Evolutionary conservation across 2,797 vertebrate species (phyloP).

Genomic region (Sternarchorhynchus goeldii): DNA sequence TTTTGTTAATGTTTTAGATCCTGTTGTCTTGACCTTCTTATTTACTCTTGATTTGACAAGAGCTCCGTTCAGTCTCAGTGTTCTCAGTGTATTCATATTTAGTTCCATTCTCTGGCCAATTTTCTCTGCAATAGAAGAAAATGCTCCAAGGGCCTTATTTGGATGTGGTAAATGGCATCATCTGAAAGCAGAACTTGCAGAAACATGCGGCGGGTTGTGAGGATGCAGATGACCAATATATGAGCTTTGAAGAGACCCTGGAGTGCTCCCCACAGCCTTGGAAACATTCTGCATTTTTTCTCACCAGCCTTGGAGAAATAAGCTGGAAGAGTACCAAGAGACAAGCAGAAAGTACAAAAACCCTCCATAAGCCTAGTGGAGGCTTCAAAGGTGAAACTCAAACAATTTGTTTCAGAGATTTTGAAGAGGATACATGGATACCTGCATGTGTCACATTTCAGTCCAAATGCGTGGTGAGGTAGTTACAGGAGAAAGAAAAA

Average conservation of each 20-base stretch:
- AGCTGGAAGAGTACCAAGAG: neutral
- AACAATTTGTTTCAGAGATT: neutral
- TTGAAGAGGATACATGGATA: conserved; percentile 1
- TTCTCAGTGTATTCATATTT: too few relatives aligned
- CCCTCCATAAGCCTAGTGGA: neutral
- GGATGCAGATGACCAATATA: neutral
- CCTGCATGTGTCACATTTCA: conserved; percentile 15
- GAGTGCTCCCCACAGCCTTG: neutral
- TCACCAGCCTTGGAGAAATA: neutral
- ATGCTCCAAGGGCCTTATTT: conserved; percentile 3
- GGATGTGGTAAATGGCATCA: conserved; percentile 1
- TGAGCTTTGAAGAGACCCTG: neutral
- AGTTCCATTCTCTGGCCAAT: too few relatives aligned
- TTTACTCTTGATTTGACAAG: neutral
- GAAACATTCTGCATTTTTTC: neutral
- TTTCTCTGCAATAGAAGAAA: neutral
- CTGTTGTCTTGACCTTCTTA: neutral
- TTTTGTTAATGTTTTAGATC: conserved; percentile 4
- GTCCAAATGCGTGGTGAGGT: neutral
- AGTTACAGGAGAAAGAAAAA: neutral
- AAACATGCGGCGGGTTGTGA: neutral
- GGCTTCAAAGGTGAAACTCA: neutral
- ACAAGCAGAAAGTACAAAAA: neutral
- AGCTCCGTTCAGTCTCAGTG: too few relatives aligned
- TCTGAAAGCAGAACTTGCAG: conserved; percentile 17